phyloP scores from a whole-genome alignment of 2,797 vertebrate genomes.

The Fundulus diaphanus region DNA sequence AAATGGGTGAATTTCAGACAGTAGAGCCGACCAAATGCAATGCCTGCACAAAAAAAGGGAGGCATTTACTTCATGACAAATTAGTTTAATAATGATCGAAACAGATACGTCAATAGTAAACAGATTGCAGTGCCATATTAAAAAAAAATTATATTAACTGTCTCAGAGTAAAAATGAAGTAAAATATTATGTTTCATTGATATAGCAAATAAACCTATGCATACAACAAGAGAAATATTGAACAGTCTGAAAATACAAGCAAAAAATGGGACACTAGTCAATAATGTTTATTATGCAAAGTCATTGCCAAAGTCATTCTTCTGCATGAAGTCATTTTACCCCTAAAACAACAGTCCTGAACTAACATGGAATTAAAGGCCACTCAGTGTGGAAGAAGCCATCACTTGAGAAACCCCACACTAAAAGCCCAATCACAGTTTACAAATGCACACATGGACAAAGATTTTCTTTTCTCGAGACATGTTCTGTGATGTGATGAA shows the following conservation, averaged over 20 bases:
- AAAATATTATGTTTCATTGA: constrained; percentile 16
- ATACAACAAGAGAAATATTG: constrained; percentile 38
- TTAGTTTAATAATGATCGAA: constrained; percentile 69
- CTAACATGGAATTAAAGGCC: background rate
- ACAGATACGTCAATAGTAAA: constrained; percentile 25
- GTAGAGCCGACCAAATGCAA: constrained; percentile 35
- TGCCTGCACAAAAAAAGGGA: constrained; percentile 40
- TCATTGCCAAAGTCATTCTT: constrained; percentile 14
- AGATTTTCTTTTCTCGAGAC: background rate
- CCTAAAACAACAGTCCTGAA: constrained; percentile 3
- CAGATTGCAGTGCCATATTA: constrained; percentile 29
- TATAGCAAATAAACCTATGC: constrained; percentile 25
- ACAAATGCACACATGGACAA: background rate
- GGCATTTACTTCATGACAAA: constrained; percentile 52
- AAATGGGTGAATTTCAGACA: constrained; percentile 60
- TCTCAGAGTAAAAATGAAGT: constrained; percentile 36
- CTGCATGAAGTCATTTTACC: constrained; percentile 44
- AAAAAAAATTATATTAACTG: constrained; percentile 24
- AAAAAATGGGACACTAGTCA: constrained; percentile 23
- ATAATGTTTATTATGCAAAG: background rate
- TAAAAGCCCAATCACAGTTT: background rate
- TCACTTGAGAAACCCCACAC: background rate
- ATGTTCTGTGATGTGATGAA: background rate
- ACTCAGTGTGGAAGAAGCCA: background rate
- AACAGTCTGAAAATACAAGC: constrained; percentile 60